Evolutionary conservation across 2,113 vertebrate species (phyloP).

Genomic region (Brienomyrus longianalis): DNA sequence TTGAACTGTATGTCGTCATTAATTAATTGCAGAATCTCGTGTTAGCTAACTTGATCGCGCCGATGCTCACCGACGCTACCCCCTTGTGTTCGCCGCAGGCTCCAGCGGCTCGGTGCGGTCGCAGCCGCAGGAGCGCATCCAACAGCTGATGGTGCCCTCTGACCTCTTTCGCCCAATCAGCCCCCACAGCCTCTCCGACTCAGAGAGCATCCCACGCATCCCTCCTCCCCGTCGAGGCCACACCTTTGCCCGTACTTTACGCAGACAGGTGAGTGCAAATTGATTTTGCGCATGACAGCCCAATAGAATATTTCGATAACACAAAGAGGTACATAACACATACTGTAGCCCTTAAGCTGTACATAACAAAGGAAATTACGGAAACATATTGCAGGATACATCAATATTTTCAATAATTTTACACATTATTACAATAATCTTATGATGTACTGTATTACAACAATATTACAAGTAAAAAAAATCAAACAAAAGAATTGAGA

Average conservation of each 20-base stretch:
- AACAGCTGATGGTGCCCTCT: conserved; percentile 66
- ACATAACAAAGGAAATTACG: background rate
- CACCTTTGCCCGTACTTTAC: conserved; percentile 78
- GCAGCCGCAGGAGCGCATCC: conserved; percentile 65
- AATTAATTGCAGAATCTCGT: background rate
- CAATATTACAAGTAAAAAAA: background rate
- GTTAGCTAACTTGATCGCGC: no score
- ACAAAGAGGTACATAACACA: background rate
- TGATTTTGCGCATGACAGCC: background rate
- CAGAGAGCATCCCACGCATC: conserved; percentile 65
- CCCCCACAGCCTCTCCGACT: conserved; percentile 59
- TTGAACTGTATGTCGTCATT: no score
- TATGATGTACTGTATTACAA: background rate
- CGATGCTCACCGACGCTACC: background rate
- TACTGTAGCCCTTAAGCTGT: background rate
- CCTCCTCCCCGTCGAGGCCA: conserved; percentile 68
- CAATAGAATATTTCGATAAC: background rate
- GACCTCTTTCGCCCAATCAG: conserved; percentile 69
- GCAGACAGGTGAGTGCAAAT: conserved; percentile 75
- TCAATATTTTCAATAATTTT: background rate
- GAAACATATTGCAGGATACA: background rate
- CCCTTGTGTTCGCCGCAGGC: conserved; percentile 51
- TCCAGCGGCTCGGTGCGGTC: conserved; percentile 75
- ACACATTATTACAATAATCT: background rate
- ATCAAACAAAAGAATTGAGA: background rate